Evolutionary conservation across 35 echinoderm and acorn worm genomes (phyloP).

Genomic region (Heliocidaris tuberculata): DNA sequence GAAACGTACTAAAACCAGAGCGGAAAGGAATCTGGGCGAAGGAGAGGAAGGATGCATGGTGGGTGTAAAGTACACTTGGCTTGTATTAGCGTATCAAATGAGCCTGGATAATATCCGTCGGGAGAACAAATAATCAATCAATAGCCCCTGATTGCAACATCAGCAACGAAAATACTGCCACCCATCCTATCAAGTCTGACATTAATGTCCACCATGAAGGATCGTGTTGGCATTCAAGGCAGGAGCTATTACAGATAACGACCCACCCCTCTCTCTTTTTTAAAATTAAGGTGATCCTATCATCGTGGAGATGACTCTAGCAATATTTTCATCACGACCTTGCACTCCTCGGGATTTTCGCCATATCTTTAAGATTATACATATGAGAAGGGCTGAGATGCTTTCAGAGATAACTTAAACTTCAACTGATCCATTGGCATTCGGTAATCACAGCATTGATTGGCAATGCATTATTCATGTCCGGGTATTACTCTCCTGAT

Average conservation of each 20-base stretch:
- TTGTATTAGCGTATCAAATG: constrained; percentile 10
- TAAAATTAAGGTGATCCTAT: not conserved
- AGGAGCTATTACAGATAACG: not conserved
- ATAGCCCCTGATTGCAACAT: not conserved
- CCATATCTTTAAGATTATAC: not conserved
- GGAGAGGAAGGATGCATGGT: not conserved
- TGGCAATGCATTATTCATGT: not conserved
- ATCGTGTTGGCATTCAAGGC: not conserved
- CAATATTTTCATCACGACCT: not conserved
- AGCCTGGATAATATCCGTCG: not conserved
- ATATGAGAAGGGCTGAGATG: not conserved
- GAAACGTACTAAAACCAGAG: not conserved
- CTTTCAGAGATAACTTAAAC: not conserved
- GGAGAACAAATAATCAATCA: not conserved
- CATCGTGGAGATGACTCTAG: not conserved
- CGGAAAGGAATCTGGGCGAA: not conserved
- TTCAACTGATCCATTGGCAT: not conserved
- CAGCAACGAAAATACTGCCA: constrained; percentile 1
- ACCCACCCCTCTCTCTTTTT: not conserved
- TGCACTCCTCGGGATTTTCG: not conserved
- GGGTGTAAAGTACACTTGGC: constrained; percentile 14
- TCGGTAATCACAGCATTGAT: not conserved
- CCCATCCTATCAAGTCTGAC: not conserved
- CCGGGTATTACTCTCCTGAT: not conserved
- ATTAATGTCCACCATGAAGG: not conserved